phyloP scores from a whole-genome alignment of 2,797 vertebrate genomes.

The Falco berigora region DNA sequence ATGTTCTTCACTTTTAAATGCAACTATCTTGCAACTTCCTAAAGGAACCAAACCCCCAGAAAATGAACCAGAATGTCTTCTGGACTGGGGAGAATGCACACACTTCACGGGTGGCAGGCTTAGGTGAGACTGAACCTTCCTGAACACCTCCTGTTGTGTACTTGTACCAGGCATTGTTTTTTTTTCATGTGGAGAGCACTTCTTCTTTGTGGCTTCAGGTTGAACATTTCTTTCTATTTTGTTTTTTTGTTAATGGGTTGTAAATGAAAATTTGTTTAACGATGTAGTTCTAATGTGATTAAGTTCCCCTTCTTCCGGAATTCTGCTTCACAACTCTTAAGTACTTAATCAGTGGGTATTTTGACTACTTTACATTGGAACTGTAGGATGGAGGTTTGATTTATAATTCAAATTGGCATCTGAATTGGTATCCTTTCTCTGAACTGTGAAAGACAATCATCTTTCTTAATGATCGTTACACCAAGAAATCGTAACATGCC shows the following conservation, averaged over 20 bases:
- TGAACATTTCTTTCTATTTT: neutral
- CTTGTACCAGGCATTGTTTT: neutral
- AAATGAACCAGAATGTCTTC: neutral
- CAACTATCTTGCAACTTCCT: neutral
- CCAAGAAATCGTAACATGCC: neutral
- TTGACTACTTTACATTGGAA: constrained; percentile 50
- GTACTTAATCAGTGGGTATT: constrained; percentile 45
- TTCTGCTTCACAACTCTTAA: constrained; percentile 29
- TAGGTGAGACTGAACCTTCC: neutral
- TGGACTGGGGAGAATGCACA: neutral
- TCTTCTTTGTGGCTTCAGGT: neutral
- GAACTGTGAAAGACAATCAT: constrained; percentile 54
- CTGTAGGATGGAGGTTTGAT: constrained; percentile 35
- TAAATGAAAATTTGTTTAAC: constrained; percentile 46
- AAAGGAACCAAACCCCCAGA: neutral
- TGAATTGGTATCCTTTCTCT: constrained; percentile 41
- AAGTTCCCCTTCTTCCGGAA: constrained; percentile 36
- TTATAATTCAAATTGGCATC: constrained; percentile 52
- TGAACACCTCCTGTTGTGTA: neutral
- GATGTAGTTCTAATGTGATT: constrained; percentile 38
- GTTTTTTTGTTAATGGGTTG: neutral
- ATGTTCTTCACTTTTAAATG: neutral
- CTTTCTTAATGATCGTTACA: constrained; percentile 18
- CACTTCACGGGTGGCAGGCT: neutral
- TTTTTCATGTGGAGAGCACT: neutral